Evolutionary conservation across 2,888 invertebrate genomes (phyloP).

Genomic region (Abrostola triplasia): DNA sequence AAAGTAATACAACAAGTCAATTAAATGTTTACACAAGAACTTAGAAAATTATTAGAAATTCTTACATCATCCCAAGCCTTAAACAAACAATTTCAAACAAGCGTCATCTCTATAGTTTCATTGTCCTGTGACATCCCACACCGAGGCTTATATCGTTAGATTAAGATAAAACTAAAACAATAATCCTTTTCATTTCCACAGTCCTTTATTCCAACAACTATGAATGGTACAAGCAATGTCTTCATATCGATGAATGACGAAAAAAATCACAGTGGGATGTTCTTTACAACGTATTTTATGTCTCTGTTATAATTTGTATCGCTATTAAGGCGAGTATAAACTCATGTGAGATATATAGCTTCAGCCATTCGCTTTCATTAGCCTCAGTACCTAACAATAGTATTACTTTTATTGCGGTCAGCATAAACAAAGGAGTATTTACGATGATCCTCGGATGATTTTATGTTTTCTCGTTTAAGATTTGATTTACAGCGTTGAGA

Average conservation of each 20-base stretch:
- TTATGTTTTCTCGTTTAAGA: conserved; percentile 44
- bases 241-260: conserved; percentile 71
- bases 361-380: conserved; percentile 63
- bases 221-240: conserved; percentile 77
- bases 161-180: conserved; percentile 88
- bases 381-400: conserved; percentile 60
- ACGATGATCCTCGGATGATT: conserved; percentile 51
- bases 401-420: conserved; percentile 59
- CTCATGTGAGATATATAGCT: conserved; percentile 64
- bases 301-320: conserved; percentile 66
- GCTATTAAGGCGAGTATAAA: conserved; percentile 65
- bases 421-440: conserved; percentile 63
- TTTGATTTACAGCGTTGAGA: conserved; percentile 36
- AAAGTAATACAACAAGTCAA: too few relatives aligned
- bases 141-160: conserved; percentile 82
- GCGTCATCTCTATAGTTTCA: conserved; percentile 54
- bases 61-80: background rate
- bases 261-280: conserved; percentile 77
- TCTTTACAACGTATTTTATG: conserved; percentile 68
- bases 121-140: conserved; percentile 65
- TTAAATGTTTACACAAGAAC: too few relatives aligned
- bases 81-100: background rate
- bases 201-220: conserved; percentile 80
- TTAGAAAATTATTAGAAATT: background rate
- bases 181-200: conserved; percentile 85